Evolutionary conservation across 2,113 vertebrate genomes (phyloP).

Genomic region (Globicephala melas): DNA sequence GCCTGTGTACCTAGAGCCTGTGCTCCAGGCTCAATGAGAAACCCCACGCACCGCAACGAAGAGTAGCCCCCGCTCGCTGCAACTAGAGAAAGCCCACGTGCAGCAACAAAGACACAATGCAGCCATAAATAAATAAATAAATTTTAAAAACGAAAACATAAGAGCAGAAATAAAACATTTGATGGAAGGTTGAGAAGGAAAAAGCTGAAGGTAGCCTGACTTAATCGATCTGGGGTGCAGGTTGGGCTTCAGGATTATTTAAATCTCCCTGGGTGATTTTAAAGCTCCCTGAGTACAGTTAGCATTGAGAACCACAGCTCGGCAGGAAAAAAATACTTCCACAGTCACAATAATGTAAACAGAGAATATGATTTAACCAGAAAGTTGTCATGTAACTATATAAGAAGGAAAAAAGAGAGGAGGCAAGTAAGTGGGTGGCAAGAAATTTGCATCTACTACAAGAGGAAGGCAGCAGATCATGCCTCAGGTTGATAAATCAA

Average conservation of each 20-base stretch:
- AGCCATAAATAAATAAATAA: not conserved
- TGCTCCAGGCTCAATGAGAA: not conserved
- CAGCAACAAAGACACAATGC: not conserved
- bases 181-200: not conserved
- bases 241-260: not conserved
- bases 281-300: not conserved
- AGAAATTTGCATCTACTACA: not conserved
- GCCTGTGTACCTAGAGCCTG: no score
- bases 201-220: not conserved
- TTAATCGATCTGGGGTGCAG: not conserved
- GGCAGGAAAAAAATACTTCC: not conserved
- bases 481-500: not conserved
- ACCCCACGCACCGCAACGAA: not conserved
- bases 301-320: not conserved
- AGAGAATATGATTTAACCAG: not conserved
- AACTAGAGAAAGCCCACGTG: not conserved
- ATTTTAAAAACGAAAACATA: not conserved
- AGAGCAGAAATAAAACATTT: not conserved
- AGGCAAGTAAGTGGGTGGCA: not conserved
- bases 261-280: not conserved
- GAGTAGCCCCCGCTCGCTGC: not conserved
- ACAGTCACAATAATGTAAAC: not conserved
- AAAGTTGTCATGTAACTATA: not conserved
- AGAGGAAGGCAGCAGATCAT: not conserved
- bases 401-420: not conserved